These are phyloP conservation scores for Malthinus seriepunctatus DNA, from an alignment of 2,888 invertebrate species.

Conservation along the genomic window DNA sequence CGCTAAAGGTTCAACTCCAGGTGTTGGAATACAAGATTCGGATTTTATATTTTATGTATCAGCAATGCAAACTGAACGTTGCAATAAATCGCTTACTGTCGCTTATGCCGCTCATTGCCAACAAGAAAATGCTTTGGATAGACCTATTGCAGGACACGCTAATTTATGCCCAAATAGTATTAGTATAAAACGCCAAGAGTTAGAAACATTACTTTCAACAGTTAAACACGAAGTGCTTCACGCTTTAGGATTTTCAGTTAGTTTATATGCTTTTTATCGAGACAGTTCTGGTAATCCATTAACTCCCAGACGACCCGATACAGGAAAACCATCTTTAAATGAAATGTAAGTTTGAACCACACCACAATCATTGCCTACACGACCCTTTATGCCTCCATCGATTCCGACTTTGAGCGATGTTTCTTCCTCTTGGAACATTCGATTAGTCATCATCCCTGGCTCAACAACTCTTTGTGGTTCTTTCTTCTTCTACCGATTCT, in stretches of 20 bases:
- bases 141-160: constrained; percentile 98
- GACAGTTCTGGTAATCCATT: constrained; percentile 88
- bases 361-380: too few relatives aligned
- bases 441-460: too few relatives aligned
- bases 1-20: constrained; percentile 59
- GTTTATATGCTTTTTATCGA: constrained; percentile 94
- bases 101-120: constrained; percentile 99
- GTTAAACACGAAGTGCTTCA: constrained; percentile 99
- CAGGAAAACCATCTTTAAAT: constrained; percentile 87
- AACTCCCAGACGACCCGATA: constrained; percentile 77
- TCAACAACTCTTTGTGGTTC: too few relatives aligned
- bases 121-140: constrained; percentile 91
- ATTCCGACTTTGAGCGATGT: too few relatives aligned
- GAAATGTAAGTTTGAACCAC: constrained; percentile 71
- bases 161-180: constrained; percentile 96
- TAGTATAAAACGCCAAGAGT: constrained; percentile 86
- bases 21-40: constrained; percentile 74
- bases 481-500: too few relatives aligned
- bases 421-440: too few relatives aligned
- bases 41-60: constrained; percentile 98
- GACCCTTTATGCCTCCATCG: too few relatives aligned
- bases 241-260: constrained; percentile 96
- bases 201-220: constrained; percentile 89
- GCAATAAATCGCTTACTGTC: constrained; percentile 87
- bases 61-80: constrained; percentile 86